Percentiles rank a stretch among this genome's conserved stretches.
Evolutionary conservation across 2,888 invertebrate genomes (phyloP).

Genomic region (Acanthoscelides obtectus): DNA sequence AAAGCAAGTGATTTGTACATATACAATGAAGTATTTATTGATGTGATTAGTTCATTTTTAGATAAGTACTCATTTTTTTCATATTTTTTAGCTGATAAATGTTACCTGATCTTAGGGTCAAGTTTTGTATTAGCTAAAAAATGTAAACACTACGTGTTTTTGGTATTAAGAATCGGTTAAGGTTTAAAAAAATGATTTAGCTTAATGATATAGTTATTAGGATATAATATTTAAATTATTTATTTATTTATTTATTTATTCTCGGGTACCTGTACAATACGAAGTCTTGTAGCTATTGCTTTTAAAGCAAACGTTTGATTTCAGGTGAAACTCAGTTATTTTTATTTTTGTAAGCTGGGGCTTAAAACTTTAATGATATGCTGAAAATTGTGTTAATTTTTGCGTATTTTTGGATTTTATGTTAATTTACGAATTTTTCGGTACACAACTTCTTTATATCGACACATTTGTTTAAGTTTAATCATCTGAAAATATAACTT

Average conservation of each 20-base stretch:
- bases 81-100: not conserved
- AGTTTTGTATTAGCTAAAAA: not conserved
- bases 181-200: not conserved
- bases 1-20: not conserved
- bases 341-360: no score
- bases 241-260: not conserved
- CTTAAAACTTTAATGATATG: no score
- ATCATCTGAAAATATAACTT: no score
- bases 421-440: no score
- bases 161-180: not conserved
- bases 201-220: not conserved
- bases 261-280: not conserved
- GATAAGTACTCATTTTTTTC: not conserved
- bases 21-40: not conserved
- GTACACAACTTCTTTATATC: no score
- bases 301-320: no score
- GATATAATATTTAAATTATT: not conserved
- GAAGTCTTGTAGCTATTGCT: no score
- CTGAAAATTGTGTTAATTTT: no score
- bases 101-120: not conserved
- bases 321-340: no score
- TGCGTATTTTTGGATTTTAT: no score
- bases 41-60: not conserved
- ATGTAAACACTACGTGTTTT: not conserved
- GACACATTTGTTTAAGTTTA: no score